These are phyloP conservation scores for Teinopalpus imperialis DNA, from an alignment of 2,888 invertebrate species.

Conservation along the genomic window DNA sequence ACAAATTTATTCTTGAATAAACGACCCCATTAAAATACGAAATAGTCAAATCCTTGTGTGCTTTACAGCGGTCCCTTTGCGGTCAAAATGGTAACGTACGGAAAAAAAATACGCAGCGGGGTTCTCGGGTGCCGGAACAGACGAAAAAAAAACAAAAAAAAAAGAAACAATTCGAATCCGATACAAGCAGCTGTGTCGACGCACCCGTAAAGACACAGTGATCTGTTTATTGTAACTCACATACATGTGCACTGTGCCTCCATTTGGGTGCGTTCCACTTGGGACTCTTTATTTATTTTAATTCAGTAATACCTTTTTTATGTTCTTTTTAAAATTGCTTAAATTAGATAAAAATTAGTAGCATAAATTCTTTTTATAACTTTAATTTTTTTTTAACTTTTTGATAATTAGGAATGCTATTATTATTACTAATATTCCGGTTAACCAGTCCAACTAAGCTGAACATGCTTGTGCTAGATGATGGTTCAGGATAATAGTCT, in stretches of 20 bases:
- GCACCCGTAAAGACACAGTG: conserved; percentile 40
- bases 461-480: too few species aligned
- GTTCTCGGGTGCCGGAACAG: conserved; percentile 29
- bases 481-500: too few species aligned
- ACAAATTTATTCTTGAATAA: conserved; percentile 23
- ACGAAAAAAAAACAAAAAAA: conserved; percentile 28
- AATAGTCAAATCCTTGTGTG: conserved; percentile 16
- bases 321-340: too few species aligned
- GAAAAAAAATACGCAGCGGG: conserved; percentile 29
- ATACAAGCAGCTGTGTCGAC: conserved; percentile 44
- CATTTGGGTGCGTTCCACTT: conserved; percentile 31
- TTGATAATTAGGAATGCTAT: too few species aligned
- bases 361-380: too few species aligned
- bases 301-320: too few species aligned
- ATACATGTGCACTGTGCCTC: conserved; percentile 33
- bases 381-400: too few species aligned
- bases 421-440: too few species aligned
- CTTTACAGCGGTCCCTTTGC: conserved; percentile 19
- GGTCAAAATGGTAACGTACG: conserved; percentile 6
- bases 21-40: conserved; percentile 20
- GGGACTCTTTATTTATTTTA: not conserved
- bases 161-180: conserved; percentile 31
- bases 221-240: conserved; percentile 55
- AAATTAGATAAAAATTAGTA: too few species aligned
- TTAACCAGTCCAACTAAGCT: too few species aligned